Base-by-base conservation (phyloP, 2,113 vertebrate species). In the Scophthalmus maximus region DNA sequence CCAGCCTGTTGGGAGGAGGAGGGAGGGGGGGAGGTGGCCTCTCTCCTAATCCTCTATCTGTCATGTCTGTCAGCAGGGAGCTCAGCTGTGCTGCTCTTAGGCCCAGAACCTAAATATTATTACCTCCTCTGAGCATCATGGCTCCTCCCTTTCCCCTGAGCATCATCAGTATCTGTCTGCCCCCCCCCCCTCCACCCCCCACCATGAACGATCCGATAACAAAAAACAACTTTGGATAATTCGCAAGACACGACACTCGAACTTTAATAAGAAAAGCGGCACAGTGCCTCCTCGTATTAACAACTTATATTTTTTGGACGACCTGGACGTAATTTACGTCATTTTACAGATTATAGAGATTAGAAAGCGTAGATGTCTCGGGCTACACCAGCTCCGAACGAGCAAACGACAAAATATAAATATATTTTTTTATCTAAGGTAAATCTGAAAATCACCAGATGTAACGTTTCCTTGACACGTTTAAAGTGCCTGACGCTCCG, bases 71-170 rank as follows among this genome's bases (percentile, higher is more conserved):
- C 93, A 91, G 56, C 91, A 82, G 76, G 52, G 81, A 76, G 75
- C 80, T 87, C 88, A 91, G 88, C 88, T 91, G 89, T 89, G 84
- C 80, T 63, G 81, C 86, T 65, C 63, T 85, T 74, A 55, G 23
- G 52, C 73, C 86, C 73, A 77, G 90, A 92, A 91, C 66, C 88
- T 87, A 89, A 93, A 92, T 86, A 82, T 91, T 90, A 91, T 88
- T 86, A 83, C 81, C 89, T 83, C 78, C 59, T 68, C 30, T 50
- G 82, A 79, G 62, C 68, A 76, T 82, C 78, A 82, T 86, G 76
- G 53, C 65, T 78, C 79, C n/a, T n/a, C n/a, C n/a, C n/a, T n/a
- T 32, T 74, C 71, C 56, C 65, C 78, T 58, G 70, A 83, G 84
- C 75, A 73, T 58, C 72, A 73, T 67, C 82, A 71, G 74, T 72